Base-by-base conservation (phyloP, 2,797 vertebrate genomes). In the Rhabdophis nuchalis region DNA sequence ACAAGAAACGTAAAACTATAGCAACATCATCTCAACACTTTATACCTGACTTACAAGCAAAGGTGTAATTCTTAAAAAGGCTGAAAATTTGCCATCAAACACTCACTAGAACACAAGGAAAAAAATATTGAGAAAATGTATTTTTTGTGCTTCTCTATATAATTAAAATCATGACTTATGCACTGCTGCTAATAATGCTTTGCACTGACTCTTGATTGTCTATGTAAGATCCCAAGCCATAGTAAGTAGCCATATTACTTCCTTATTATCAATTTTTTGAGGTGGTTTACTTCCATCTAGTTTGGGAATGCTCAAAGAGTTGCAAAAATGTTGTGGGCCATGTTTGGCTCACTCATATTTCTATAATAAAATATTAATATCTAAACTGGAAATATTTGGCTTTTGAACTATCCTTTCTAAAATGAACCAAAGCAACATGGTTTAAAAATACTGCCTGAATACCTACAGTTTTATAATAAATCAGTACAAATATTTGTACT, bases 11-110 rank as follows among this genome's bases (percentile, higher is more conserved):
- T 0, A 14, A 90, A 94, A 96, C 93, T 93, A 96, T 93, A 93
- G 93, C 92, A 94, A 96, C 94, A 95, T 61, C 96, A 94, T 93
- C 94, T 92, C 92, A 93, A 94, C 94, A 95, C 92, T 88, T 90
- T 89, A 92, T 89, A 0, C 14, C 52, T 94, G 95, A 95, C 94
- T 94, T 95, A 91, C 91, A 95, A 95, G 94, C 93, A 94, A 96
- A 94, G 89, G 92, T 95, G 94, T 93, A 93, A 95, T 96, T 94
- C 95, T 95, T 77, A 20, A 41, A 41, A 23, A 41, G 32, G 68
- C 16, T 94, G 91, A 95, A 95, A 91, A 85, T 93, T 94, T 96
- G 94, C 94, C 93, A 89, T 41, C 36, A 27, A 60, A 58, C 95
- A 92, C 93, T 94, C 93, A 90, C 13, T 41, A 93, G 95, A 90